Evolutionary conservation across 2,888 invertebrate species (phyloP), one percentile per base, ranked within the genome.

Genomic region (Apomyelois bistriatella): DNA sequence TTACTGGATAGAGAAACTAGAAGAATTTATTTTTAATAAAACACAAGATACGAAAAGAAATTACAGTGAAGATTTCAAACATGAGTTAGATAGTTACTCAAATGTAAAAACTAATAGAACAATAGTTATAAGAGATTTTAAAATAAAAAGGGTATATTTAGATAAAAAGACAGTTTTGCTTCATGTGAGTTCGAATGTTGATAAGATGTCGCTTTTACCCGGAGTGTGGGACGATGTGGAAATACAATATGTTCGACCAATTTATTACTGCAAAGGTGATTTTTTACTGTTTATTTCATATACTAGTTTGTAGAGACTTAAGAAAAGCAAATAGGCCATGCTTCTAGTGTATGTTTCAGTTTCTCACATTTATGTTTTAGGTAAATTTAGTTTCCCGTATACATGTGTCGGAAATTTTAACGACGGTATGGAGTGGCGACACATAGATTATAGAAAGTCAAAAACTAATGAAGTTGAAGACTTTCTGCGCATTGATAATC

Each of bases 141-240:
- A 72, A 53, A 54, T 85, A 28, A 85, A 85, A 57, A 72, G 79
- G 38, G 40, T 82, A 16, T 83, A 78, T 60, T 57, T 84, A 54
- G 80, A 87, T 43, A 65, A 64, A 0, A 74, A 58, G 53, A 75
- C 77, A 1, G 69, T 68, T 16, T 41, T 88, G 48, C 15, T 47
- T 7, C 47, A 47, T 15, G 30, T 47, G 8, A 8, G 15, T 12
- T 32, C 32, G 7, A 15, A 47, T 9, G 1, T 30, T 1, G 16
- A 47, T 15, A 10, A 32, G 5, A 13, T 9, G 9, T 15, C 30
- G 8, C 32, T 35, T 32, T 32, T 9, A 13, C 1, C 16, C 15
- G 15, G 32, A 47, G 15, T 32, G 10, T 30, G 30, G 32, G 47
- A 47, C 12, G 15, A 47, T 35, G 6, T 47, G 30, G 47, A 47